Evolutionary conservation across 2,888 invertebrate species (phyloP).

Genomic region (Callyntrura guangdongensis): DNA sequence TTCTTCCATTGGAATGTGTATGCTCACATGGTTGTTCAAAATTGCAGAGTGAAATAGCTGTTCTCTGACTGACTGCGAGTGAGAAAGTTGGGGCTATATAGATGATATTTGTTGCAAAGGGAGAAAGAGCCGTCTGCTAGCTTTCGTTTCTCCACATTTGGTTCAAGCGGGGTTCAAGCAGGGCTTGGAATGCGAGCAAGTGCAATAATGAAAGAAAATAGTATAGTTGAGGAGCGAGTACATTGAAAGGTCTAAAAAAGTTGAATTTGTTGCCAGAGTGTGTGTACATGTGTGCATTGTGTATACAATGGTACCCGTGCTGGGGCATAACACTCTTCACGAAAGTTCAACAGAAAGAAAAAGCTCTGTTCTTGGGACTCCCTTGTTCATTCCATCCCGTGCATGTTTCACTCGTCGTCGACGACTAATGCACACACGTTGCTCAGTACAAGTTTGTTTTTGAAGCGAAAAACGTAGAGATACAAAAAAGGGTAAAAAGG

Average conservation of each 20-base stretch:
- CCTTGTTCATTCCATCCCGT: constrained; percentile 66
- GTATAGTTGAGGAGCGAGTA: constrained; percentile 37
- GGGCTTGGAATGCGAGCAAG: constrained; percentile 46
- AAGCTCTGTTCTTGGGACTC: constrained; percentile 17
- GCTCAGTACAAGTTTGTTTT: constrained; percentile 52
- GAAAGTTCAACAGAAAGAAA: constrained; percentile 55
- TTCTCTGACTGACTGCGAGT: not conserved
- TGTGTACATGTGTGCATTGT: constrained; percentile 61
- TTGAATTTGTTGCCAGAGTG: constrained; percentile 31
- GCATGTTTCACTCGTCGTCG: not conserved
- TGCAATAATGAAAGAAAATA: constrained; percentile 57
- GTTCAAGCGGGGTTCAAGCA: constrained; percentile 19
- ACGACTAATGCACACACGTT: constrained; percentile 43
- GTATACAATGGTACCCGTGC: constrained; percentile 44
- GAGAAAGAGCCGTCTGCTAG: not conserved
- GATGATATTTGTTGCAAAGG: constrained; percentile 30
- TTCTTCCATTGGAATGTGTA: constrained; percentile 43
- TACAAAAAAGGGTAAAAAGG: constrained; percentile 40
- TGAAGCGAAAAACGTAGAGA: constrained; percentile 33
- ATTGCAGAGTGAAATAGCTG: constrained; percentile 40
- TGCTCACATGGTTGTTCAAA: constrained; percentile 49
- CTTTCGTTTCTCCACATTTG: constrained; percentile 13
- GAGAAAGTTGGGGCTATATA: not conserved
- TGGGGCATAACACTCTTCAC: constrained; percentile 8
- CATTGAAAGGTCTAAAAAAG: constrained; percentile 63